phyloP scores from a whole-genome alignment of 2,888 invertebrate species.

The Plebejus anna region DNA sequence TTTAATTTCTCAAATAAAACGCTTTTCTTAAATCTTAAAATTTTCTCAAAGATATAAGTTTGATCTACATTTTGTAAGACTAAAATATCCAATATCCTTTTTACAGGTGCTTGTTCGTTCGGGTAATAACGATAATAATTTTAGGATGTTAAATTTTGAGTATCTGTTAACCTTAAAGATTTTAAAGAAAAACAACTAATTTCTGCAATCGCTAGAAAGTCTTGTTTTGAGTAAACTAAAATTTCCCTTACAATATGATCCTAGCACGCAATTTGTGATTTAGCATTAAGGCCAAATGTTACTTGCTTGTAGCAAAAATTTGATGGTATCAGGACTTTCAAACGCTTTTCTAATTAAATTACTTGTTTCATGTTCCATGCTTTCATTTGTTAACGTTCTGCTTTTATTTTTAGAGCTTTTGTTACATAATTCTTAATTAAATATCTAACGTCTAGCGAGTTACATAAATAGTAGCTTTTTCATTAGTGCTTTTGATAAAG shows the following conservation, averaged over 20 bases:
- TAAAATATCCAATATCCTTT: background rate
- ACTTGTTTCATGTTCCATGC: background rate
- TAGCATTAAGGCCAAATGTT: slow-evolving; percentile 28
- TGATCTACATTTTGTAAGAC: background rate
- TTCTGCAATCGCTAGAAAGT: background rate
- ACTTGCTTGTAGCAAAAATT: slow-evolving; percentile 13
- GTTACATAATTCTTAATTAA: background rate
- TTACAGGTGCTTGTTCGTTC: background rate
- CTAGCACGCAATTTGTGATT: slow-evolving; percentile 29
- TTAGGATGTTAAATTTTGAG: background rate
- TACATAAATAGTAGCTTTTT: background rate
- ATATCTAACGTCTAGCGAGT: background rate
- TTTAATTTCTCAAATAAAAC: background rate
- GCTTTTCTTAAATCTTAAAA: too few species aligned
- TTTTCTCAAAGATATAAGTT: background rate
- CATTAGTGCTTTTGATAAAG: background rate
- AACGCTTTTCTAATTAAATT: background rate
- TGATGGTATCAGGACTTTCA: background rate
- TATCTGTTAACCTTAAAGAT: background rate
- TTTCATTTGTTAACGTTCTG: background rate
- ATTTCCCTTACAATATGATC: background rate
- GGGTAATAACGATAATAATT: background rate
- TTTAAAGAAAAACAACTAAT: background rate
- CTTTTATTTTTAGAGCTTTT: background rate
- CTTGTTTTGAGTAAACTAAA: background rate